Evolutionary conservation across 2,888 invertebrate species (phyloP).

Genomic region (Caenorhabditis uteleia): DNA sequence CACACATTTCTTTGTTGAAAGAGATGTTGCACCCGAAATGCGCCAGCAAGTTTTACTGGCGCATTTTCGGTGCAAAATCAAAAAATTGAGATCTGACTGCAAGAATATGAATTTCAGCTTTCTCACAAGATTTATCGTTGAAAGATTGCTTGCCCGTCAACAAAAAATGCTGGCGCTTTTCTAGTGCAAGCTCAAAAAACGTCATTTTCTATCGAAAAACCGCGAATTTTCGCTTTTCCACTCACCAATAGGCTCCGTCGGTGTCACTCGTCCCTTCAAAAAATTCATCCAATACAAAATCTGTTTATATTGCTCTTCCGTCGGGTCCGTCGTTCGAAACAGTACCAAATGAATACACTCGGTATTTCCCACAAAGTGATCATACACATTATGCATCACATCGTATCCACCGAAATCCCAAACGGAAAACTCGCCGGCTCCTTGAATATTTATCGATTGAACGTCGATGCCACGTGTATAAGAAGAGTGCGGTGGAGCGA

Average conservation of each 20-base stretch:
- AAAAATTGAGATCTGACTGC: no score
- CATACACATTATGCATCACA: slow-evolving; percentile 77
- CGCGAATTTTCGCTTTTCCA: not conserved
- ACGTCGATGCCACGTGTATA: slow-evolving; percentile 78
- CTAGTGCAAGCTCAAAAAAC: no score
- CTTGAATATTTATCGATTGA: slow-evolving; percentile 73
- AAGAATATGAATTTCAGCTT: no score
- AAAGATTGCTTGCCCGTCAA: no score
- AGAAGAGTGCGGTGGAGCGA: slow-evolving; percentile 70
- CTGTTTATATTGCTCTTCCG: slow-evolving; percentile 72
- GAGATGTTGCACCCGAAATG: no score
- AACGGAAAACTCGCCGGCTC: slow-evolving; percentile 76
- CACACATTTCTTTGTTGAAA: no score
- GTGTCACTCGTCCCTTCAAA: slow-evolving; percentile 77
- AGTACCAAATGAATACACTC: slow-evolving; percentile 77
- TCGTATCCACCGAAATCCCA: slow-evolving; percentile 84
- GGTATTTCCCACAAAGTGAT: slow-evolving; percentile 78
- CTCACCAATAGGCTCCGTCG: slow-evolving; percentile 75
- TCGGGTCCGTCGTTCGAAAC: slow-evolving; percentile 78
- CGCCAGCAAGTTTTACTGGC: no score
- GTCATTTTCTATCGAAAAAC: not conserved
- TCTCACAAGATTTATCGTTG: no score
- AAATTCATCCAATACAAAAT: slow-evolving; percentile 81
- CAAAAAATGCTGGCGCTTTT: no score
- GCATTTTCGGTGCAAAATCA: no score